Evolutionary conservation across 2,797 vertebrate species (phyloP), one percentile per base, ranked within the genome.

Genomic region (Melanotaenia trifasciata): DNA sequence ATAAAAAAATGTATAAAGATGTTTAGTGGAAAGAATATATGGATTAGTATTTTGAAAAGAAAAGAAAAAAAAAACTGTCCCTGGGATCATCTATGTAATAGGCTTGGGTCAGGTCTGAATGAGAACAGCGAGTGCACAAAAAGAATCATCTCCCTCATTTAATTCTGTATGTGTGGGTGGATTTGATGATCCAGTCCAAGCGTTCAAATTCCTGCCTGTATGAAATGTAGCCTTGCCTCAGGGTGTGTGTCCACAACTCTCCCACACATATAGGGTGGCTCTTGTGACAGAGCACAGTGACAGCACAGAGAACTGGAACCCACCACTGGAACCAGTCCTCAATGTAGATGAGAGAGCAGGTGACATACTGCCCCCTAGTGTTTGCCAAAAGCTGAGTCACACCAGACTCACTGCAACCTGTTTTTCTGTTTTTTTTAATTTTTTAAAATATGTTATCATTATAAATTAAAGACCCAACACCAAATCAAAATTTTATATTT

Each of bases 291-390:
- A 68, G 74, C 59, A 51, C 73, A 61, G 36, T 40, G 66, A 77
- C 77, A 36, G 51, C 43, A 51, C 32, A 68, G 50, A 72, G 56
- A 50, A 66, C 63, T 64, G 67, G 67, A 90, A 58, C 59, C 77
- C 11, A 58, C 45, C 65, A 70, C 47, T 76, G 64, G 78, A 81
- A 81, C 59, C 79, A 76, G 68, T 78, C 35, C 40, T 50, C n/a
- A 40, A 33, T 63, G 18, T 10, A 45, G 65, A 14, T 1, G 8
- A 59, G 40, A 69, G 66, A 53, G 64, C 76, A 92, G 82, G 86
- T 90, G 71, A 89, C 84, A 89, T 80, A 91, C 63, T 94, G 92
- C 92, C 92, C 92, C 88, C 94, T 92, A 84, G 88, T 93, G n/a
- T 62, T 64, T 45, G 3, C 20, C 24, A 64, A 84, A 68, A 75